Evolutionary conservation across 37 sponge, comb jelly and placozoan species (phyloP), one percentile per base, ranked within the genome.

Genomic region (Eunapius fragilis): DNA sequence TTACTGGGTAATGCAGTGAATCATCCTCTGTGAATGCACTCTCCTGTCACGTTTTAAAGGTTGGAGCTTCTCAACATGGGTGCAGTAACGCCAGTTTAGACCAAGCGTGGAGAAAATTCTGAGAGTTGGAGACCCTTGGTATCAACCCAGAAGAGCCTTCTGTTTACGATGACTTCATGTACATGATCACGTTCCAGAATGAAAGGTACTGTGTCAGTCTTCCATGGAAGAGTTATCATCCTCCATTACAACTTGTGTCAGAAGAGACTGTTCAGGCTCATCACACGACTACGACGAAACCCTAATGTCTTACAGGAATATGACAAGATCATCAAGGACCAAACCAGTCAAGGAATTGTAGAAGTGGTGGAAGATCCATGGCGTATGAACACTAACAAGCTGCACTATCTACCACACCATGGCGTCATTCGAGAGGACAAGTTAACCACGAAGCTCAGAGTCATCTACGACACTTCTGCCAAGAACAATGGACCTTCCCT

Each of bases 251-350:
- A 78, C 30, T 35, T 91, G 70, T 84, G 88, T 25, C 26, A 84
- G 47, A 79, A 74, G 11, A 71, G 88, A 68, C 84, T 91, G n/a
- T n/a, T n/a, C n/a, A n/a, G n/a, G n/a, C n/a, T n/a, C n/a, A n/a
- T n/a, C n/a, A n/a, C n/a, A n/a, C 3, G 38, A 69, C 32, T 84
- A 85, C 2, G 68, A 74, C 86, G 82, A 67, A 48, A 70, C 26
- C 92, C 88, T 74, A 47, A 14, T n/a, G 13, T 87, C 34, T 75
- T 91, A 9, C 49, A 84, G 50, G 80, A 91, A 58, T 91, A 91
- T 68, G 70, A 91, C 37, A 25, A 25, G n/a, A 69, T 72, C 37
- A 87, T 91, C n/a, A 25, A 84, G 41, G 80, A 87, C 4, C 88
- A 91, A 68, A 23, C 87, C 3, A 31, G 25, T 22, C 76, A 70